A percentile compares a stretch with the other conserved stretches of the same genome.
phyloP scores from a whole-genome alignment of 2,797 vertebrate species.

The Coregonus ussuriensis region DNA sequence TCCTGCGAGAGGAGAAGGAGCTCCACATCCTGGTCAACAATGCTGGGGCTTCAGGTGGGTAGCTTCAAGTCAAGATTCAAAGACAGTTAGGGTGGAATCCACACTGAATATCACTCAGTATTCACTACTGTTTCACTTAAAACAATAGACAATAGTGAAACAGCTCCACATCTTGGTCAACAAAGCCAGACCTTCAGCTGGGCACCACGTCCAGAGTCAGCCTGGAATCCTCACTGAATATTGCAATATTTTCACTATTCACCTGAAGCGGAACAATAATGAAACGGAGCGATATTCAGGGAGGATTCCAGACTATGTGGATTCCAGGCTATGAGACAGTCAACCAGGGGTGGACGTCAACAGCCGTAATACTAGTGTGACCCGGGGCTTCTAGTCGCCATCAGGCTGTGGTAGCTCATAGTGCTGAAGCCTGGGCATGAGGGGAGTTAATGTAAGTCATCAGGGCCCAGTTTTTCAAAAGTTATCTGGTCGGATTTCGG shows the following conservation, averaged over 20 bases:
- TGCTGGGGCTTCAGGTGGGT: conserved; percentile 76
- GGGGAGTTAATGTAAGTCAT: not conserved
- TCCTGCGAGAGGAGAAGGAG: conserved; percentile 74
- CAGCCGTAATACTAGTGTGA: not conserved
- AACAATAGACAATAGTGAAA: not conserved
- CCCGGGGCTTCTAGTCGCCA: not conserved
- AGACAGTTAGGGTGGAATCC: not conserved
- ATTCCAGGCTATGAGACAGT: not conserved
- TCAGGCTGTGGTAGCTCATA: not conserved
- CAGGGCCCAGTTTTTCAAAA: too few relatives aligned
- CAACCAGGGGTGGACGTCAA: not conserved
- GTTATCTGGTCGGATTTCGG: too few relatives aligned
- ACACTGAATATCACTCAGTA: not conserved
- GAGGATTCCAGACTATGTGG: not conserved
- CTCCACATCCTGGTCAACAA: conserved; percentile 89
- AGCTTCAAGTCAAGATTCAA: not conserved
- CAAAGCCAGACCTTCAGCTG: not conserved
- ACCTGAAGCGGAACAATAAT: not conserved
- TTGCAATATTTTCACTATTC: not conserved
- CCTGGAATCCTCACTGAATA: not conserved
- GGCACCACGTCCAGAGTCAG: not conserved
- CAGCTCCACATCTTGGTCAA: not conserved
- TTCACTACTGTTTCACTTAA: not conserved
- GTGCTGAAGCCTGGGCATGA: not conserved
- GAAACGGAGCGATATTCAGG: too few relatives aligned